These are phyloP conservation scores for Sebastes cheni DNA, from an alignment of 2,797 vertebrate species.

Conservation along the genomic window DNA sequence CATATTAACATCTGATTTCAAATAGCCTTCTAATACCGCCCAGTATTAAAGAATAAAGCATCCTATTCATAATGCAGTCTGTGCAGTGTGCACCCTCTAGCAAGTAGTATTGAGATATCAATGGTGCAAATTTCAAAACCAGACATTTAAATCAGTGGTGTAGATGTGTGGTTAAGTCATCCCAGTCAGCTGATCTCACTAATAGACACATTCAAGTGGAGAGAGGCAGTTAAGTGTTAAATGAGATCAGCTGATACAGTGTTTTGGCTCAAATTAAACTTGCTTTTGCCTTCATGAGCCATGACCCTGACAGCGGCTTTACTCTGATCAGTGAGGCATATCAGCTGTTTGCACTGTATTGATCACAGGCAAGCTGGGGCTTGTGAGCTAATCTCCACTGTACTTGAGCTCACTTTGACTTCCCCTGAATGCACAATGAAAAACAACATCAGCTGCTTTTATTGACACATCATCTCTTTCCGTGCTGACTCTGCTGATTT, in stretches of 20 bases:
- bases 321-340: neutral
- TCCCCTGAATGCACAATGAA: constrained; percentile 37
- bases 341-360: constrained; percentile 22
- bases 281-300: neutral
- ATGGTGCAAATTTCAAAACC: neutral
- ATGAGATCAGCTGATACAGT: neutral
- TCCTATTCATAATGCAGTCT: constrained; percentile 7
- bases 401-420: constrained; percentile 23
- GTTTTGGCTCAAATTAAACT: neutral
- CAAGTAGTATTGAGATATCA: neutral
- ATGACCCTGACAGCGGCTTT: neutral
- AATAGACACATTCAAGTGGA: neutral
- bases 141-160: neutral
- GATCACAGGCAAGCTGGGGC: constrained; percentile 37
- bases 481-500: constrained; percentile 4
- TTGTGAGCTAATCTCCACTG: constrained; percentile 15
- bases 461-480: constrained; percentile 47
- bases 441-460: constrained; percentile 66
- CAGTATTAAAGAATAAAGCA: constrained; percentile 25
- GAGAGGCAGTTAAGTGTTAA: neutral
- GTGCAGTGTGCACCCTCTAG: constrained; percentile 52
- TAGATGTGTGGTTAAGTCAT: neutral
- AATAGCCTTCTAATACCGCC: neutral
- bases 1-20: neutral
- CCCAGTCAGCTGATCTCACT: constrained; percentile 12